phyloP scores from a whole-genome alignment of 2,113 vertebrate genomes.

The Halcyon malimbica region DNA sequence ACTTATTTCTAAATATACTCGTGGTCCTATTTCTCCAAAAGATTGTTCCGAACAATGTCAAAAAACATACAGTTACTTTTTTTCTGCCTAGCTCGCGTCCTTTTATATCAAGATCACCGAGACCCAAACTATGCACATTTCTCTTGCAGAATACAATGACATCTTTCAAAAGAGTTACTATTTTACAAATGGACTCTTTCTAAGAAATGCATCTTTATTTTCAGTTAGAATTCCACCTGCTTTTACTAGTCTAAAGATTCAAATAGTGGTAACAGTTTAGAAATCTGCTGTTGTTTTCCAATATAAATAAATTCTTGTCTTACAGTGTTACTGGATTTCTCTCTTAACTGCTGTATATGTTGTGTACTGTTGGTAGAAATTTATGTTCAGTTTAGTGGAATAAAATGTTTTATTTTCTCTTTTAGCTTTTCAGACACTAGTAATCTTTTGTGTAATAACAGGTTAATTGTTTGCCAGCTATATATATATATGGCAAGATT shows the following conservation, averaged over 20 bases:
- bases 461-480: slow-evolving; percentile 3
- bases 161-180: background rate
- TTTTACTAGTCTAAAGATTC: background rate
- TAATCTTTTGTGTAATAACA: background rate
- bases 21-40: background rate
- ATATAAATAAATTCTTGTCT: background rate
- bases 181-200: background rate
- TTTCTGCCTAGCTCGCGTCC: accelerated
- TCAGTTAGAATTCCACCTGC: background rate
- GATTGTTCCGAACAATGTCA: background rate
- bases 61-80: background rate
- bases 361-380: background rate
- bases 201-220: background rate
- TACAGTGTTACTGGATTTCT: background rate
- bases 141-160: background rate
- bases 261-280: background rate
- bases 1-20: background rate
- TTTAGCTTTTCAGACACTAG: background rate
- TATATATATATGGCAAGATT: background rate
- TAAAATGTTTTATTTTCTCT: background rate
- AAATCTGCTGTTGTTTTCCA: background rate
- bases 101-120: background rate
- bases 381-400: background rate
- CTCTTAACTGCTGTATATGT: background rate
- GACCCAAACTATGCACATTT: background rate